Evolutionary conservation across 1,140 invertebrate species (phyloP).

Genomic region (Drosophila kikkawai): DNA sequence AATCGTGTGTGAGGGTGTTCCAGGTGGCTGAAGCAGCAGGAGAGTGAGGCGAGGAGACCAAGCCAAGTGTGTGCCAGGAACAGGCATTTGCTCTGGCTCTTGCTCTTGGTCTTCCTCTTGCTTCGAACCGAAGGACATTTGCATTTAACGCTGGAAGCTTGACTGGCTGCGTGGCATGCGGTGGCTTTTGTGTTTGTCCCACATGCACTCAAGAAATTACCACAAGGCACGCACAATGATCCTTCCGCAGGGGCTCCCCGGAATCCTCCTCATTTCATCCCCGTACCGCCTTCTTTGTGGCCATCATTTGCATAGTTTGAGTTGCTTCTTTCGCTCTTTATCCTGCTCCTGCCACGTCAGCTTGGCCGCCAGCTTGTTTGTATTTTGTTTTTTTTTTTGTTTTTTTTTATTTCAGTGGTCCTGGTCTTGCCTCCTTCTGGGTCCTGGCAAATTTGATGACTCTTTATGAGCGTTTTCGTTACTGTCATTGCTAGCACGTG

Average conservation of each 20-base stretch:
- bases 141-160: conserved; percentile 47
- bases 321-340: conserved; percentile 12
- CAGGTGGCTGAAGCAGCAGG: conserved; percentile 3
- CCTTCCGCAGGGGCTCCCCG: conserved; percentile 11
- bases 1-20: conserved; percentile 47
- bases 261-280: background rate
- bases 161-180: conserved; percentile 44
- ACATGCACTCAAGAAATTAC: conserved; percentile 76
- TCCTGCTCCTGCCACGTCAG: conserved; percentile 26
- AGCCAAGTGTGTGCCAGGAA: conserved; percentile 27
- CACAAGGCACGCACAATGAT: conserved; percentile 61
- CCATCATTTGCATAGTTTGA: conserved; percentile 67
- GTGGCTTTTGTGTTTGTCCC: conserved; percentile 45
- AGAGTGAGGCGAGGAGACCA: background rate
- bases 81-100: conserved; percentile 14
- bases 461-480: conserved; percentile 66
- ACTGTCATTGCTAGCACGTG: conserved; percentile 41
- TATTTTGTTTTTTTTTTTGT: conserved; percentile 34
- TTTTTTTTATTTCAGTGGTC: background rate
- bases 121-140: conserved; percentile 40
- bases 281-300: conserved; percentile 26
- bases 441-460: conserved; percentile 62
- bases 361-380: conserved; percentile 49
- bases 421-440: background rate
- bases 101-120: conserved; percentile 3